phyloP scores from a whole-genome alignment of 2,113 vertebrate species.

The Eudorcas thomsonii region DNA sequence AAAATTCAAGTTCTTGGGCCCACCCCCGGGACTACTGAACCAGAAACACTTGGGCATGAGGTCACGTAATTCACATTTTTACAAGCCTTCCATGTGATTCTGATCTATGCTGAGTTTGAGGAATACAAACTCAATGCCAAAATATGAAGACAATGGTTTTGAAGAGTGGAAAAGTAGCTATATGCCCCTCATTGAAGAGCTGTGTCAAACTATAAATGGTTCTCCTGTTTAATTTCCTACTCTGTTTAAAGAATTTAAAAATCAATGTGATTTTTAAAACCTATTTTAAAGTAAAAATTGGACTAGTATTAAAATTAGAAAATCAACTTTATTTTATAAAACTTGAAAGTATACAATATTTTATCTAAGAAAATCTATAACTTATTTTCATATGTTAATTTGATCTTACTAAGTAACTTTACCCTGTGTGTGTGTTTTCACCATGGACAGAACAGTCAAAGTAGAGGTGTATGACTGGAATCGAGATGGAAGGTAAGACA shows the following conservation, averaged over 20 bases:
- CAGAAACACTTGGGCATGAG: background rate
- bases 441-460: slow-evolving; percentile 89
- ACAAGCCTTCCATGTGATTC: background rate
- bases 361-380: background rate
- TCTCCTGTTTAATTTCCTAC: background rate
- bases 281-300: background rate
- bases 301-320: background rate
- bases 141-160: background rate
- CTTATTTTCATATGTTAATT: background rate
- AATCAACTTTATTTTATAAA: slow-evolving; percentile 7
- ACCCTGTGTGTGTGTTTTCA: background rate
- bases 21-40: background rate
- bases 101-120: background rate
- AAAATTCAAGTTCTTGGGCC: background rate
- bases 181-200: background rate
- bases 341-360: background rate
- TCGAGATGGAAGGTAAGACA: slow-evolving; percentile 95
- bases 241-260: background rate
- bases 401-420: background rate
- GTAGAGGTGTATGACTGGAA: slow-evolving; percentile 98
- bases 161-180: background rate
- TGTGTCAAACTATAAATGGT: background rate
- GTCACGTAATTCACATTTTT: background rate
- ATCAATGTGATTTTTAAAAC: background rate
- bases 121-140: background rate